Evolutionary conservation across 92 coral and sea anemone species (phyloP).

Genomic region (Palythoa heliodiscus): DNA sequence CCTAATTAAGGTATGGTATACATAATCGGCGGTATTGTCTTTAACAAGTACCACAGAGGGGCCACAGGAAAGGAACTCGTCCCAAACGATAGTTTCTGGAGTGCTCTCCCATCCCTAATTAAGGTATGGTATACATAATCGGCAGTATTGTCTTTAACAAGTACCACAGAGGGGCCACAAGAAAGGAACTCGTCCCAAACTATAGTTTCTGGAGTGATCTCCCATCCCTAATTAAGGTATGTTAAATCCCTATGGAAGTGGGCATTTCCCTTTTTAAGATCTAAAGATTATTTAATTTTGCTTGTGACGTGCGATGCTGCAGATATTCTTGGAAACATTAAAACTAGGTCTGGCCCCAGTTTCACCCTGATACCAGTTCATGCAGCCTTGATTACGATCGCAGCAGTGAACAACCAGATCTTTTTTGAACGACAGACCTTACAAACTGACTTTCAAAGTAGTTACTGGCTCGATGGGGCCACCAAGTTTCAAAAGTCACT

Average conservation of each 20-base stretch:
- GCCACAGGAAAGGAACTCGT: conserved; percentile 16
- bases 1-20: conserved; percentile 12
- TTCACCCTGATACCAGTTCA: no score
- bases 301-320: no score
- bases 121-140: conserved; percentile 15
- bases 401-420: no score
- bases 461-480: no score
- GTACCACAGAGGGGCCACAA: conserved; percentile 13
- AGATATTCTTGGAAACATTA: no score
- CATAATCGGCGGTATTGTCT: conserved; percentile 19
- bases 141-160: conserved; percentile 20
- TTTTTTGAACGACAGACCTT: no score
- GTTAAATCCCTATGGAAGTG: neutral
- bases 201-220: conserved; percentile 22
- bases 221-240: conserved; percentile 10
- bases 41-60: conserved; percentile 17
- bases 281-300: no score
- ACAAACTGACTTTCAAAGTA: no score
- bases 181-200: conserved; percentile 18
- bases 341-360: no score
- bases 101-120: conserved; percentile 5
- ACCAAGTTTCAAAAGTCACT: no score
- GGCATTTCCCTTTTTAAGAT: no score
- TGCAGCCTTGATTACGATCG: no score
- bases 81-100: conserved; percentile 15